A percentile compares a stretch with the other conserved stretches of the same genome.
phyloP scores from a whole-genome alignment of 92 coral and sea anemone species.

The Muricea muricata region DNA sequence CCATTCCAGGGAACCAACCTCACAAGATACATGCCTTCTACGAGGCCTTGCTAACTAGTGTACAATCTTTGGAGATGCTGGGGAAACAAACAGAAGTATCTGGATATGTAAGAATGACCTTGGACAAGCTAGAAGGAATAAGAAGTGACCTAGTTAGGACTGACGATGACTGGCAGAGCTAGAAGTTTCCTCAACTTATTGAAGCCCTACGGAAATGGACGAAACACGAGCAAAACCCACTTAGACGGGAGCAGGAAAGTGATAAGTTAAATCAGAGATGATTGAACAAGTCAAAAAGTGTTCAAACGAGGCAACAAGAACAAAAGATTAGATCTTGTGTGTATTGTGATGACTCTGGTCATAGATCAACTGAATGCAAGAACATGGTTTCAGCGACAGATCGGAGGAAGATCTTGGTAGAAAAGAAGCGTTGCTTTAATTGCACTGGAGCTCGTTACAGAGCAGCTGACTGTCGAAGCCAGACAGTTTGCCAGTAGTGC shows the following conservation, averaged over 20 bases:
- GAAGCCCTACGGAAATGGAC: not conserved
- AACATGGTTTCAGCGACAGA: not conserved
- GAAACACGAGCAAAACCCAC: not conserved
- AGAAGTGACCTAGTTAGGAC: not conserved
- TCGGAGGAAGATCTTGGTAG: not conserved
- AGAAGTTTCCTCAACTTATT: not conserved
- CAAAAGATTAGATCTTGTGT: slow-evolving; percentile 11
- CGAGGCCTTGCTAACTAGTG: not conserved
- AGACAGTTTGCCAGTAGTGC: not conserved
- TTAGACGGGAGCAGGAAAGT: not conserved
- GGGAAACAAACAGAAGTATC: not conserved
- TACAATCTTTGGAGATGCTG: not conserved
- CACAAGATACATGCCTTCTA: not conserved
- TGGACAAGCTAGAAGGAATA: not conserved
- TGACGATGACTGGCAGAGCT: not conserved
- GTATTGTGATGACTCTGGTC: slow-evolving; percentile 4
- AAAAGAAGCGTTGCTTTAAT: not conserved
- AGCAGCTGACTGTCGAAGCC: not conserved
- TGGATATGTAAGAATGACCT: not conserved
- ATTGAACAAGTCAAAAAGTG: not conserved
- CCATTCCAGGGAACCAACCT: not conserved
- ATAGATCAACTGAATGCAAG: not conserved
- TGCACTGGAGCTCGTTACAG: not conserved
- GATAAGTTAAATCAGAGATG: not conserved
- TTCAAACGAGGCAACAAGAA: not conserved